Evolutionary conservation across 1,140 invertebrate genomes (phyloP), one percentile per base, ranked within the genome.

Genomic region (Drosophila watanabei): DNA sequence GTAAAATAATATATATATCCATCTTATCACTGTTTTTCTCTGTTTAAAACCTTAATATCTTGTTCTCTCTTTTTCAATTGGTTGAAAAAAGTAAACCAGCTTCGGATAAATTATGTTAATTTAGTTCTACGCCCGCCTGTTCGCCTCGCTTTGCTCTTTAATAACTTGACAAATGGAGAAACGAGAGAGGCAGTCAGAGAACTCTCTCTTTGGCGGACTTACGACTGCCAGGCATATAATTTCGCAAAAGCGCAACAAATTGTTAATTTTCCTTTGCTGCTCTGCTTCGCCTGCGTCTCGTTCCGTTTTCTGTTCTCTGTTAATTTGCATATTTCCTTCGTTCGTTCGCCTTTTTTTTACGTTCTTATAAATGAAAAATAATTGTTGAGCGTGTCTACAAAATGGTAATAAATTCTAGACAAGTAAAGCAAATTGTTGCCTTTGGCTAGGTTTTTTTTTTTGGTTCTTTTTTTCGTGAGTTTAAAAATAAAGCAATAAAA

Each of bases 221-320:
- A 75, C 80, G 77, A 82, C 57, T 79, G 52, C 60, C 77, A 45
- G 75, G 79, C 75, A 82, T 89, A 85, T 88, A 85, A 88, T 89
- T 79, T 88, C 73, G 81, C 85, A 79, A 88, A 84, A 89, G 85
- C 85, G 85, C 85, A 88, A 89, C 85, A 88, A 88, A 89, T 88
- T 88, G 85, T 79, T 88, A 89, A 88, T 85, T 88, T 89, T 88
- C 81, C 76, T 89, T 71, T 81, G 77, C 69, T 65, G 77, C 69
- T 65, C 64, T 43, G 71, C 48, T 35, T 69, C 37, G 35, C 35
- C 57, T 28, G 32, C 35, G 59, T 48, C 45, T 48, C 49, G 35
- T 62, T 78, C 70, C 64, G 75, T 68, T 52, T 56, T 78, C 70
- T 66, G 75, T 68, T 52, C 37, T 46, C 54, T 69, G 60, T 71